Evolutionary conservation across 2,113 vertebrate species (phyloP).

Genomic region (Typhlomys cinereus): DNA sequence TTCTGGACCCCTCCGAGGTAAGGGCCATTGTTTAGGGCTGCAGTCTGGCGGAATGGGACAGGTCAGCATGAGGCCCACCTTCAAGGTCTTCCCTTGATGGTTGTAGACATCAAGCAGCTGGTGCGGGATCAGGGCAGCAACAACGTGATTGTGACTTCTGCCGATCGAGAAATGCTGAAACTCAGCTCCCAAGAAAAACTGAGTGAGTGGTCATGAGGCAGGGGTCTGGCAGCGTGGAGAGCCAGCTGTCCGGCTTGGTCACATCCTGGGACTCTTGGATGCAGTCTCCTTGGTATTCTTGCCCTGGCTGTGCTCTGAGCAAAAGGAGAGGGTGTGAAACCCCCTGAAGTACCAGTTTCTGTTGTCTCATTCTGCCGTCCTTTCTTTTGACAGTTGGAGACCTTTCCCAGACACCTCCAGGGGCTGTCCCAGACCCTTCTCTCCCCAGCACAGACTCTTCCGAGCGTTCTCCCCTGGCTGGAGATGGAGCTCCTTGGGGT

Average conservation of each 20-base stretch:
- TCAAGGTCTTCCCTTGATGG: neutral
- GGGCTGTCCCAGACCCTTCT: conserved; percentile 68
- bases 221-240: neutral
- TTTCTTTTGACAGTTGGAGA: conserved; percentile 70
- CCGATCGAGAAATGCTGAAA: conserved; percentile 89
- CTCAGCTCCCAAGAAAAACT: conserved; percentile 87
- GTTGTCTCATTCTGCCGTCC: neutral
- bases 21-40: neutral
- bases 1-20: conserved; percentile 87
- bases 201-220: conserved; percentile 74
- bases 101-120: conserved; percentile 90
- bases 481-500: conserved; percentile 73
- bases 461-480: conserved; percentile 64
- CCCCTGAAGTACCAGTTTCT: rapidly evolving
- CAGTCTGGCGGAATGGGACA: too few relatives aligned
- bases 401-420: conserved; percentile 73
- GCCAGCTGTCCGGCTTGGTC: neutral
- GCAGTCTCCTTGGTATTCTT: neutral
- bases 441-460: conserved; percentile 79
- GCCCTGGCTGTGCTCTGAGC: neutral
- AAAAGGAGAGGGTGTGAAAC: rapidly evolving
- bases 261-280: neutral
- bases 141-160: conserved; percentile 90
- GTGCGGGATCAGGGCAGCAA: conserved; percentile 90
- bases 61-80: neutral